Evolutionary conservation across 2,888 invertebrate genomes (phyloP).

Genomic region (Alloscopus bannaensis): DNA sequence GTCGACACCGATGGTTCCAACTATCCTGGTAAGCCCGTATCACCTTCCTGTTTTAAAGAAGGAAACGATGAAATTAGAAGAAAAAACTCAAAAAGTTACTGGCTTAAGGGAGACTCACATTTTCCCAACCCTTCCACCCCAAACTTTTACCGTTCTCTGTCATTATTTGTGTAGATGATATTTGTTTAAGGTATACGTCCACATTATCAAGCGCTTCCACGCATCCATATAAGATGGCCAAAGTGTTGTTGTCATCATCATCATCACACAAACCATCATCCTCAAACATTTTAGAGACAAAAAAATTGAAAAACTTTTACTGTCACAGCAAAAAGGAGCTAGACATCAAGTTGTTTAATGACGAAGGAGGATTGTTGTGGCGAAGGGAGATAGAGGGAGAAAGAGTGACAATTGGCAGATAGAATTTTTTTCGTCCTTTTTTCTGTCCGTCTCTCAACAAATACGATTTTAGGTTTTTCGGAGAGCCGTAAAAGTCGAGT

Average conservation of each 20-base stretch:
- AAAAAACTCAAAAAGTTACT: too few species aligned
- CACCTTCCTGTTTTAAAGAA: constrained; percentile 89
- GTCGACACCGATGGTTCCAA: constrained; percentile 88
- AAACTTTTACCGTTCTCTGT: neutral
- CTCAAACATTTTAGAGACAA: too few species aligned
- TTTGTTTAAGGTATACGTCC: too few species aligned
- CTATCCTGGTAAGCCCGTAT: constrained; percentile 90
- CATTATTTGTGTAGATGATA: too few species aligned
- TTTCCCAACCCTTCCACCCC: neutral
- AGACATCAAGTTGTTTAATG: neutral
- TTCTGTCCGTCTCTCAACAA: constrained; percentile 31
- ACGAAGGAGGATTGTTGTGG: neutral
- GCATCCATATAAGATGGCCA: too few species aligned
- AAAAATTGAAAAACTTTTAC: too few species aligned
- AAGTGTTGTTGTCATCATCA: neutral
- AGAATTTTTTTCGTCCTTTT: neutral
- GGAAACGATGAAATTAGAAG: too few species aligned
- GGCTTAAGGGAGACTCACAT: too few species aligned
- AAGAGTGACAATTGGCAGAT: constrained; percentile 12
- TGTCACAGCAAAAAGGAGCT: too few species aligned
- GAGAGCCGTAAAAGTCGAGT: constrained; percentile 38
- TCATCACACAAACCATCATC: neutral
- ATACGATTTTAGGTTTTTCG: constrained; percentile 41
- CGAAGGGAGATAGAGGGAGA: neutral
- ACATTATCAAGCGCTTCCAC: too few species aligned